phyloP scores from a whole-genome alignment of 2,797 vertebrate species.

The Neosilurus hyrtlii region DNA sequence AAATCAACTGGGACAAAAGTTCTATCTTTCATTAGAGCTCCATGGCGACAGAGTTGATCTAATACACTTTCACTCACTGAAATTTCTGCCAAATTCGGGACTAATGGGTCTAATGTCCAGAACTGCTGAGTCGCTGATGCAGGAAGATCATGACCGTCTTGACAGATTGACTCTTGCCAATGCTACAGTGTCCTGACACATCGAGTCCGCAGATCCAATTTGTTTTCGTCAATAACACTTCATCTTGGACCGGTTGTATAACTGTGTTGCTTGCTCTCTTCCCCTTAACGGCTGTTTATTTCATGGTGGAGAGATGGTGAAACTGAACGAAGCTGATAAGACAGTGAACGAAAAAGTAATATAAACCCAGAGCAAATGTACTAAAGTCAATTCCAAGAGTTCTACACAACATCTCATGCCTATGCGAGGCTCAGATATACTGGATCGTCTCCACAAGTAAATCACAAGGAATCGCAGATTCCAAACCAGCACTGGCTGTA shows the following conservation, averaged over 20 bases:
- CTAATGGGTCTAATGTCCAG: not conserved
- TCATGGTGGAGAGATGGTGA: constrained; percentile 27
- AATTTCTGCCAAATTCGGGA: not conserved
- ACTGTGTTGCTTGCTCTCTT: not conserved
- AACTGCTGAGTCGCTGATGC: no score
- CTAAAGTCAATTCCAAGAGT: not conserved
- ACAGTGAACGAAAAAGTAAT: constrained; percentile 25
- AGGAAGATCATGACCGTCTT: no score
- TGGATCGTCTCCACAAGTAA: constrained; percentile 18
- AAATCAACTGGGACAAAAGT: not conserved
- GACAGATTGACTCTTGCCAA: not conserved
- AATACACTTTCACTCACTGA: not conserved
- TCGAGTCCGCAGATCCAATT: not conserved
- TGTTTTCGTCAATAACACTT: constrained; percentile 1
- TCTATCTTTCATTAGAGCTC: not conserved
- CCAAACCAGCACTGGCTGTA: constrained; percentile 7
- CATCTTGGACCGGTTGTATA: constrained; percentile 5
- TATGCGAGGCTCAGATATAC: not conserved
- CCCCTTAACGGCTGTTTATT: constrained; percentile 21
- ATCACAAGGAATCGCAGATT: constrained; percentile 5
- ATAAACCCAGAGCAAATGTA: constrained; percentile 32
- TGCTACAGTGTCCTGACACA: not conserved
- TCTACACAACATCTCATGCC: constrained; percentile 11
- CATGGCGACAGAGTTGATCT: no score
- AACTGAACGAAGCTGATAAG: constrained; percentile 31